phyloP scores from a whole-genome alignment of 2,113 vertebrate species.

The Alaudala cheleensis region DNA sequence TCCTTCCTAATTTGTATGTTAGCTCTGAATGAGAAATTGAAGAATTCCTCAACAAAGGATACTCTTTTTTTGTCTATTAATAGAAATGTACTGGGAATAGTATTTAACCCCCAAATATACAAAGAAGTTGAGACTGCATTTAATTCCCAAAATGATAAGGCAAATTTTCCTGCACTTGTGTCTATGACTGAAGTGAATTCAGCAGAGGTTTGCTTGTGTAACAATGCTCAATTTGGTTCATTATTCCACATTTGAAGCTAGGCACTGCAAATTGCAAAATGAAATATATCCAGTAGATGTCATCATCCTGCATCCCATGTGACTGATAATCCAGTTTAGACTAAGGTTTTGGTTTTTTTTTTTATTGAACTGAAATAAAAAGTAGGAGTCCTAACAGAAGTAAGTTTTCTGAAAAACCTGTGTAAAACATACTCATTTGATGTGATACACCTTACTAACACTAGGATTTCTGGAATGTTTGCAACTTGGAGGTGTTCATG shows the following conservation, averaged over 20 bases:
- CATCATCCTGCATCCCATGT: background rate
- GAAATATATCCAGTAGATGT: slow-evolving; percentile 20
- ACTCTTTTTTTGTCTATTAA: background rate
- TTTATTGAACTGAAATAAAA: background rate
- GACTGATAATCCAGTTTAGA: background rate
- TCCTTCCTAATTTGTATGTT: background rate
- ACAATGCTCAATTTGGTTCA: background rate
- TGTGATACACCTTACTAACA: background rate
- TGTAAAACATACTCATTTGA: background rate
- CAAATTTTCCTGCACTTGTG: background rate
- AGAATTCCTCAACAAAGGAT: background rate
- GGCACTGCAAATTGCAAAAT: background rate
- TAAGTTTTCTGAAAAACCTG: background rate
- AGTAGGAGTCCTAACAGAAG: background rate
- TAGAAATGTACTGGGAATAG: background rate
- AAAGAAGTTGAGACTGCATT: background rate
- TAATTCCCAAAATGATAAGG: background rate
- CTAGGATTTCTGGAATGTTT: background rate
- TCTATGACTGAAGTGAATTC: background rate
- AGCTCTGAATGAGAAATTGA: background rate
- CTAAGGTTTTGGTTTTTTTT: background rate
- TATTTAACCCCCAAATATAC: background rate
- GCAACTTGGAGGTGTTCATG: background rate
- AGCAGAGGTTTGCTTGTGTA: background rate
- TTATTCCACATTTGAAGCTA: background rate